Percentiles rank a stretch among this genome's conserved stretches.
phyloP scores from a whole-genome alignment of 1,140 invertebrate genomes.

The Macrocentrus cingulum region DNA sequence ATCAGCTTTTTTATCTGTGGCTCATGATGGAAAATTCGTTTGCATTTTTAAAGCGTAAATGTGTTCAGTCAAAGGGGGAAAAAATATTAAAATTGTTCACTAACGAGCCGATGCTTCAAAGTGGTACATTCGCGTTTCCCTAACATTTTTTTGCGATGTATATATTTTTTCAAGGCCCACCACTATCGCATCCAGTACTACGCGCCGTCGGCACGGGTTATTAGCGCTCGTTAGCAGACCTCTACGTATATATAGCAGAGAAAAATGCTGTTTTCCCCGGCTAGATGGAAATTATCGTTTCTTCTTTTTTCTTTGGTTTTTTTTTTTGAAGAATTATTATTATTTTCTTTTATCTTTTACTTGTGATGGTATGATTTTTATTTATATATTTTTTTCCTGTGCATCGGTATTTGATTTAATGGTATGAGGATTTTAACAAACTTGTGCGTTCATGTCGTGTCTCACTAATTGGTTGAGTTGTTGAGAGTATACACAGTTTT shows the following conservation, averaged over 20 bases:
- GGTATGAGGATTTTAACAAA: no score
- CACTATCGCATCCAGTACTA: neutral
- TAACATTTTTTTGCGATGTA: conserved; percentile 14
- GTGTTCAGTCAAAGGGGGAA: neutral
- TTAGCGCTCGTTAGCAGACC: conserved; percentile 28
- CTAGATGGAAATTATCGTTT: conserved; percentile 24
- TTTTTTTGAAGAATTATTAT: no score
- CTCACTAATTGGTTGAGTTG: no score
- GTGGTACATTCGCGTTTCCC: conserved; percentile 15
- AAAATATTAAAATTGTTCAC: conserved; percentile 15
- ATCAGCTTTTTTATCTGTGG: conserved; percentile 5
- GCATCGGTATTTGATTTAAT: no score
- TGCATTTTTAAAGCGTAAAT: conserved; percentile 22
- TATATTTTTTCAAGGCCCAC: neutral
- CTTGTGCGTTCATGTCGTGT: no score
- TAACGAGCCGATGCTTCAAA: conserved; percentile 30
- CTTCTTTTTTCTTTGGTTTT: neutral
- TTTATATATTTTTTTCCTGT: no score
- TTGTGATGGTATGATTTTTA: no score
- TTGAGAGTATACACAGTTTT: no score
- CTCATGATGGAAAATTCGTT: conserved; percentile 22
- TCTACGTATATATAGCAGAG: no score
- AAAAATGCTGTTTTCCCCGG: conserved; percentile 22
- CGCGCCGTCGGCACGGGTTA: conserved; percentile 21
- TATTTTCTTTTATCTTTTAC: no score